Evolutionary conservation across 2,113 vertebrate species (phyloP).

Genomic region (Sula dactylatra): DNA sequence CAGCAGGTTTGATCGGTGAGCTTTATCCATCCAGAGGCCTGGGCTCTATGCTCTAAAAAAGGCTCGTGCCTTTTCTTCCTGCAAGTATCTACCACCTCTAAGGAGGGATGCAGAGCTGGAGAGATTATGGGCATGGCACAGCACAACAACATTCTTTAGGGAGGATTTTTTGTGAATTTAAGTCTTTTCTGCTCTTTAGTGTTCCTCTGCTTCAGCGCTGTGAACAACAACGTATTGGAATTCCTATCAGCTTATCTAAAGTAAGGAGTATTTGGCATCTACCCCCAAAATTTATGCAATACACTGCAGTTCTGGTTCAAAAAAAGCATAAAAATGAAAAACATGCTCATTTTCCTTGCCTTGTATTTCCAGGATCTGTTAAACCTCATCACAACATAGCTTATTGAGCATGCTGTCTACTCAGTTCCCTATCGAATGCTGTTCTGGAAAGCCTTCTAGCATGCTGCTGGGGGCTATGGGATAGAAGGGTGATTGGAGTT

Average conservation of each 20-base stretch:
- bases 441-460: not conserved
- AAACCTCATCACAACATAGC: not conserved
- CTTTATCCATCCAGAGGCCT: not conserved
- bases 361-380: not conserved
- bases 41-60: not conserved
- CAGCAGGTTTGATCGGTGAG: not conserved
- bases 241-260: not conserved
- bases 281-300: not conserved
- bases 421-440: not conserved
- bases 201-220: not conserved
- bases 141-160: accelerated
- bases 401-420: not conserved
- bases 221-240: not conserved
- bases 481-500: not conserved
- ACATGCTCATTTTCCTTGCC: not conserved
- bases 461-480: not conserved
- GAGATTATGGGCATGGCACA: not conserved
- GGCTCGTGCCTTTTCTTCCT: not conserved
- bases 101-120: not conserved
- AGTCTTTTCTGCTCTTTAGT: not conserved
- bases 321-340: not conserved
- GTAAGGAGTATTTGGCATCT: not conserved
- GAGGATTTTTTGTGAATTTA: not conserved
- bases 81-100: not conserved
- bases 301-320: not conserved